Evolutionary conservation across 2,797 vertebrate genomes (phyloP).

Genomic region (Clarias fuscus): DNA sequence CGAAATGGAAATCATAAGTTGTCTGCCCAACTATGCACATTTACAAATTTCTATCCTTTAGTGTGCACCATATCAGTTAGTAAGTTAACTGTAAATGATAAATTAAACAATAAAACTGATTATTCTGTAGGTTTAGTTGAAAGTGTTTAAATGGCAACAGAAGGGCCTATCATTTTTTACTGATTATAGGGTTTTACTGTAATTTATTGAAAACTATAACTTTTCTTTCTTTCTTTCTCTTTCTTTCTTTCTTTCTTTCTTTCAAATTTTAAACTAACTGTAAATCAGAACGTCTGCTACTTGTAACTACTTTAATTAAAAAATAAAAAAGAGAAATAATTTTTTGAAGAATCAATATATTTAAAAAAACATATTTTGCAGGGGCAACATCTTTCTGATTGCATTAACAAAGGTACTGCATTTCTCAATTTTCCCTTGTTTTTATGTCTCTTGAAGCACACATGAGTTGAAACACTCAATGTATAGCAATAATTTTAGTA

Average conservation of each 20-base stretch:
- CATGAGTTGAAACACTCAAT: slow-evolving; percentile 58
- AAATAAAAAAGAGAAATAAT: not conserved
- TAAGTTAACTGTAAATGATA: slow-evolving; percentile 48
- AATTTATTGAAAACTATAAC: slow-evolving; percentile 31
- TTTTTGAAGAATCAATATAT: not conserved
- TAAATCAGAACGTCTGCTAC: no score
- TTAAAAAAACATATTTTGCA: slow-evolving; percentile 26
- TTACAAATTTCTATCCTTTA: slow-evolving; percentile 34
- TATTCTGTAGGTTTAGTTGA: slow-evolving; percentile 40
- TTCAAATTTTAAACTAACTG: not conserved
- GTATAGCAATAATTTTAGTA: no score
- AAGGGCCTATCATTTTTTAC: not conserved
- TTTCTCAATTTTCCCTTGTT: slow-evolving; percentile 70
- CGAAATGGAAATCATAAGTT: slow-evolving; percentile 67
- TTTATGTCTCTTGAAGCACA: slow-evolving; percentile 79
- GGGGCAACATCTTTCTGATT: slow-evolving; percentile 71
- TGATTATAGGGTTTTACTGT: slow-evolving; percentile 9
- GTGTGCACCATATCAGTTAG: slow-evolving; percentile 48
- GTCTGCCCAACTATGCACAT: slow-evolving; percentile 68
- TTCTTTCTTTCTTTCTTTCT: not conserved
- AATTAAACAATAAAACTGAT: slow-evolving; percentile 51
- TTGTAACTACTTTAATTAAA: no score
- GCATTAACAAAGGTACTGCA: slow-evolving; percentile 73
- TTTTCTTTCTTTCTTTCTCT: not conserved
- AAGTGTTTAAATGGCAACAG: slow-evolving; percentile 41